Percentiles rank a stretch among this genome's conserved stretches.
Conservation (phyloP, 1,140 invertebrate species). For the Triops longicaudatus region DNA sequence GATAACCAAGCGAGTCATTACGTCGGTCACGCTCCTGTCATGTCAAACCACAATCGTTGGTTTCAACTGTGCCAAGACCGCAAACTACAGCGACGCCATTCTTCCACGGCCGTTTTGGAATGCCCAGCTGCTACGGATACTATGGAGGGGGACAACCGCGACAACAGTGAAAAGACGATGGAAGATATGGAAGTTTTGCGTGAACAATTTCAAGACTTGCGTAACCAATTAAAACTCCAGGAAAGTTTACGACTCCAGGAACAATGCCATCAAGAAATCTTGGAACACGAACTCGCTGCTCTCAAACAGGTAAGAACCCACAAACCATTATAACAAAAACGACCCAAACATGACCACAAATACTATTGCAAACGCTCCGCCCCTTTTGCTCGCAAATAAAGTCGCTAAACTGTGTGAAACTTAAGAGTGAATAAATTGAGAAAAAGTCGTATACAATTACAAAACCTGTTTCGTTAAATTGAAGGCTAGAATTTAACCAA, state of each 20-base stretch:
- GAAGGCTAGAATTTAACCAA: too few relatives aligned
- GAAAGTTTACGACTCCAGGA: background rate
- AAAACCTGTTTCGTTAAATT: too few relatives aligned
- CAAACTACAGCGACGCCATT: background rate
- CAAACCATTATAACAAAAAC: background rate
- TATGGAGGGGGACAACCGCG: background rate
- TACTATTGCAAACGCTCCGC: background rate
- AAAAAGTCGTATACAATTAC: too few relatives aligned
- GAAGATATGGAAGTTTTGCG: background rate
- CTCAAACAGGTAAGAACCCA: background rate
- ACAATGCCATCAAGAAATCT: background rate
- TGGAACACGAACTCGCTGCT: background rate
- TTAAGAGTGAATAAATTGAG: too few relatives aligned
- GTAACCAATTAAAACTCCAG: slow-evolving; percentile 3
- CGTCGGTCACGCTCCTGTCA: background rate
- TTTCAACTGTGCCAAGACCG: background rate
- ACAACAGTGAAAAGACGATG: too few relatives aligned
- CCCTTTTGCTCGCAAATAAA: too few relatives aligned
- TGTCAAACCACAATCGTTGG: background rate
- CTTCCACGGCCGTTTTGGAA: slow-evolving; percentile 5
- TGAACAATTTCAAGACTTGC: background rate
- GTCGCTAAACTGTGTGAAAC: too few relatives aligned
- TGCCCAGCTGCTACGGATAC: background rate
- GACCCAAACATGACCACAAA: background rate
- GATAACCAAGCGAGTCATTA: background rate